A percentile compares a stretch with the other conserved stretches of the same genome.
These are phyloP conservation scores for Monomorium pharaonis DNA, from an alignment of 1,140 invertebrate genomes.

Conservation along the genomic window DNA sequence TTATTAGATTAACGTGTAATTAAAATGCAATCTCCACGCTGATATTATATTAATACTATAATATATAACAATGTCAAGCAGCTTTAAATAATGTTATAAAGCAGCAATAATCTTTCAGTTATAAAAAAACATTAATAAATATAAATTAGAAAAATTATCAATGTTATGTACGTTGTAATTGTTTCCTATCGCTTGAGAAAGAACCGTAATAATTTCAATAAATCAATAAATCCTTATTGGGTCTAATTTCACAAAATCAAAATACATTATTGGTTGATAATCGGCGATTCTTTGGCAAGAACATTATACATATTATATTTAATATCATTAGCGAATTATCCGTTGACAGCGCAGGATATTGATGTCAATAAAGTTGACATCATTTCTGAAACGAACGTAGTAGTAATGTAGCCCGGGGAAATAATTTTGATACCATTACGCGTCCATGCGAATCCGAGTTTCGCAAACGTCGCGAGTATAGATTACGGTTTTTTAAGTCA, in stretches of 20 bases:
- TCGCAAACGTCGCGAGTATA: slow-evolving; percentile 7
- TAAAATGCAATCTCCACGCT: background rate
- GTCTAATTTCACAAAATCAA: too few relatives aligned
- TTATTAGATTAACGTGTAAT: background rate
- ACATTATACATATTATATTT: background rate
- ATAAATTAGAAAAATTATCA: background rate
- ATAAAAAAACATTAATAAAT: background rate
- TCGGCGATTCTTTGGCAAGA: background rate
- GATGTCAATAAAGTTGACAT: slow-evolving; percentile 6
- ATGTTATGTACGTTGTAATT: background rate
- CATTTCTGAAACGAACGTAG: background rate
- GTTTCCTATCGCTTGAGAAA: background rate
- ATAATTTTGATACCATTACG: slow-evolving; percentile 16
- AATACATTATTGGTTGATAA: too few relatives aligned
- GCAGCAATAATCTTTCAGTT: background rate
- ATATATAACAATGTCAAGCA: background rate
- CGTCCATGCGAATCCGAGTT: background rate
- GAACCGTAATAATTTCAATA: background rate
- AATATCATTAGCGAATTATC: background rate
- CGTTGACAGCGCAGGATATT: background rate
- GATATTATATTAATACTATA: background rate
- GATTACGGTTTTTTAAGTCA: slow-evolving; percentile 1
- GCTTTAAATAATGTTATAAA: background rate
- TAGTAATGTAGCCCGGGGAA: background rate
- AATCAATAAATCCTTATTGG: too few relatives aligned